Evolutionary conservation across 2,888 invertebrate genomes (phyloP).

Genomic region (Alcis repandata): DNA sequence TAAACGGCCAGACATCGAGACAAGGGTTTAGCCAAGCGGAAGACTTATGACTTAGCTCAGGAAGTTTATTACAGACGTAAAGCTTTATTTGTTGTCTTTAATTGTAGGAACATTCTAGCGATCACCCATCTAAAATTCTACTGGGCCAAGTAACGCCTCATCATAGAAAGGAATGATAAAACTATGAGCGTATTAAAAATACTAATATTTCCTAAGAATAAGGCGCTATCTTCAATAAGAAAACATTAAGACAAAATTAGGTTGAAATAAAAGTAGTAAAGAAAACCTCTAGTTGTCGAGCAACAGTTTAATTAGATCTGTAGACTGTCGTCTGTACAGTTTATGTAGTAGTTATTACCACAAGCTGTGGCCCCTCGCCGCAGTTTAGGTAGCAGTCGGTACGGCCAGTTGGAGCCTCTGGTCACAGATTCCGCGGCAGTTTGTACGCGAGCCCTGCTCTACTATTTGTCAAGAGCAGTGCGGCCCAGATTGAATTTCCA

Average conservation of each 20-base stretch:
- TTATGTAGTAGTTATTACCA: background rate
- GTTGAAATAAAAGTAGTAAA: constrained; percentile 8
- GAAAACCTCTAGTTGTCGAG: constrained; percentile 19
- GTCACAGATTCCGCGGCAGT: background rate
- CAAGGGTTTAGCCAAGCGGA: background rate
- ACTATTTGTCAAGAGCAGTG: constrained; percentile 13
- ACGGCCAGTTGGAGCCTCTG: background rate
- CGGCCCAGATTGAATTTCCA: constrained; percentile 25
- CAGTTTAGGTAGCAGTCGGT: background rate
- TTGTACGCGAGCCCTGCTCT: background rate
- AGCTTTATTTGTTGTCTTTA: background rate
- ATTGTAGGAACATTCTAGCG: background rate
- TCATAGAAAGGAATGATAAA: too few species aligned
- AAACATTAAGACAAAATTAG: constrained; percentile 1
- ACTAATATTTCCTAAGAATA: background rate
- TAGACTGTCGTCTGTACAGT: constrained; percentile 11
- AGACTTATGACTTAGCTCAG: background rate
- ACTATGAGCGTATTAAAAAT: too few species aligned
- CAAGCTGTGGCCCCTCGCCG: background rate
- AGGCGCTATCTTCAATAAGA: background rate
- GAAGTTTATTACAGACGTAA: background rate
- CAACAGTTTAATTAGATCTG: constrained; percentile 31
- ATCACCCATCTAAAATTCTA: background rate
- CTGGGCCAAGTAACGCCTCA: background rate
- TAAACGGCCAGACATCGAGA: background rate